Evolutionary conservation across 2,113 vertebrate genomes (phyloP), one percentile per base, ranked within the genome.

Genomic region (Albula glossodonta): DNA sequence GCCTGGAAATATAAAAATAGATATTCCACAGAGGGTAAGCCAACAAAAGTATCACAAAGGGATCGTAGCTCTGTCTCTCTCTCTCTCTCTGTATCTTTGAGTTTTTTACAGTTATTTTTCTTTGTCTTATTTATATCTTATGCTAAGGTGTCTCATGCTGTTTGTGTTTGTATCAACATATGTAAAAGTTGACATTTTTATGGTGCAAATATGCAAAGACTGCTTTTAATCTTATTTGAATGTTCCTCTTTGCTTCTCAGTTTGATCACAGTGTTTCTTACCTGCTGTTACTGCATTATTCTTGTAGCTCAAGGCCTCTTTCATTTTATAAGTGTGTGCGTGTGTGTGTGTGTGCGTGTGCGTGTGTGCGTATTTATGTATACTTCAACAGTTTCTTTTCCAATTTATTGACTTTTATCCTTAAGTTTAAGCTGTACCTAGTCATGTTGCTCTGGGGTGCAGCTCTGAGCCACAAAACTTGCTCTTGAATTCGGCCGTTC

Each of bases 261-360:
- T 86, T 90, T 94, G 90, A 93, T 91, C 91, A 92, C 89, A 86
- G 90, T 89, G 86, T 89, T 90, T 86, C 41, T 53, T 52, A 22
- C 7, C 77, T 53, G 51, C 25, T 85, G 25, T n/a, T 17, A 41
- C 31, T 41, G 31, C 31, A 41, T 41, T 41, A 41, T 41, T 41
- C 3, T 52, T 83, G 90, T 92, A 91, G 91, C 89, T 91, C 88
- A 91, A 92, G 91, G 91, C 86, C 90, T 88, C 87, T 86, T 91
- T 90, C 90, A 89, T 92, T 93, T 92, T 90, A 93, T 93, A 89
- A 91, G 91, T 49, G 41, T 91, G 92, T 90, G 91, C 92, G 90
- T 93, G 31, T 1, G 31, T 41, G 31, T 41, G 31, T 41, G 31
- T 41, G 31, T 41, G 31, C 1, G 31, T 1, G 31, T 41, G 31